Evolutionary conservation across 2,797 vertebrate species (phyloP).

Genomic region (Oreochromis grahami): DNA sequence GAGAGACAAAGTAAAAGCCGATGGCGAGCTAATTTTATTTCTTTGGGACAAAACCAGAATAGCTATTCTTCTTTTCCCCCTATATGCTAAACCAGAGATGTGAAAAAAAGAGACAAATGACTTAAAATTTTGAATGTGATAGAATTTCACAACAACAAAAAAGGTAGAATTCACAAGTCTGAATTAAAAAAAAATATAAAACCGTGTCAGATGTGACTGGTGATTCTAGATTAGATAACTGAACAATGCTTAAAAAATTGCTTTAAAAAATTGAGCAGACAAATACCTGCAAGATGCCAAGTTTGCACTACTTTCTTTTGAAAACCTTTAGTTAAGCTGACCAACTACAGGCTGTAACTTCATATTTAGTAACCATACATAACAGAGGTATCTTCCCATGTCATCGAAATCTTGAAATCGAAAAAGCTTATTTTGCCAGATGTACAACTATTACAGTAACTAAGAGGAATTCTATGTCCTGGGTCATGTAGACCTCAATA

Average conservation of each 20-base stretch:
- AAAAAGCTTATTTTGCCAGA: background rate
- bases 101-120: background rate
- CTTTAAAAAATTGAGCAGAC: background rate
- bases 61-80: background rate
- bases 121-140: background rate
- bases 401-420: no score
- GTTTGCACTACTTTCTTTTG: background rate
- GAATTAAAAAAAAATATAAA: accelerated
- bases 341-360: background rate
- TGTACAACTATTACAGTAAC: background rate
- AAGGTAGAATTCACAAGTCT: background rate
- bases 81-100: background rate
- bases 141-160: background rate
- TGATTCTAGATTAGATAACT: background rate
- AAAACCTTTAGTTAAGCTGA: background rate
- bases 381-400: background rate
- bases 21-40: background rate
- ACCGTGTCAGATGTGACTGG: background rate
- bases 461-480: background rate
- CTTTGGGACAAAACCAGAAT: background rate
- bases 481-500: background rate
- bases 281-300: background rate
- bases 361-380: background rate
- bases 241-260: background rate
- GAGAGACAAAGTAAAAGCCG: background rate